phyloP scores from a whole-genome alignment of 2,888 invertebrate species.

The Amphipyra tragopoginis region DNA sequence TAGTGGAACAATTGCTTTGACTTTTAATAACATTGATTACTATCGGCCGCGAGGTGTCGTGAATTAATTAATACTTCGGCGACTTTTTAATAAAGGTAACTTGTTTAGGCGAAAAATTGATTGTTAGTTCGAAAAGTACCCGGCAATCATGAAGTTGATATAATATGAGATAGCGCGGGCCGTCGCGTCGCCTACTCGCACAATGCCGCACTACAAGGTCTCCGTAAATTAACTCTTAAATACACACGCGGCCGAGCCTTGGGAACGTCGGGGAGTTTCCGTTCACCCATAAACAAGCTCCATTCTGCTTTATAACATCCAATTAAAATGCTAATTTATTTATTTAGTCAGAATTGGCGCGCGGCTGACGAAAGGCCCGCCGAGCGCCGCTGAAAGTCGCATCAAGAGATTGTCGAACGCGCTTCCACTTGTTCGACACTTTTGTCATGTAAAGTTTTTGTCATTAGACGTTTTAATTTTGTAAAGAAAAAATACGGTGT shows the following conservation, averaged over 20 bases:
- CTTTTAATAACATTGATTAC: conserved; percentile 26
- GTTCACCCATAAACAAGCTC: conserved; percentile 27
- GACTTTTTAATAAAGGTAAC: conserved; percentile 11
- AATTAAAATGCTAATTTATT: conserved; percentile 43
- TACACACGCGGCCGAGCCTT: conserved; percentile 11
- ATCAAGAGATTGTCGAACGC: background rate
- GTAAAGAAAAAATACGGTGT: background rate
- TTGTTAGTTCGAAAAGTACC: conserved; percentile 6
- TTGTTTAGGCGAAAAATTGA: conserved; percentile 7
- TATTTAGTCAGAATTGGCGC: conserved; percentile 18
- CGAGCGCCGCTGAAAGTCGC: background rate
- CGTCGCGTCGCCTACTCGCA: background rate
- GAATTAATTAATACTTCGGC: conserved; percentile 18
- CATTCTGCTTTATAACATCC: conserved; percentile 27
- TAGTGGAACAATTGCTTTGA: conserved; percentile 8
- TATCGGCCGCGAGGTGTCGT: conserved; percentile 13
- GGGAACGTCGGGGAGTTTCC: background rate
- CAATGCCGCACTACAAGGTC: conserved; percentile 6
- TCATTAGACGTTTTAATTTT: conserved; percentile 6
- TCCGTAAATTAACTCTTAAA: conserved; percentile 21
- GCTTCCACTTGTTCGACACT: background rate
- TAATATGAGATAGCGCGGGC: background rate
- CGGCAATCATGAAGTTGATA: background rate
- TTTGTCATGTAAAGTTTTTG: conserved; percentile 8
- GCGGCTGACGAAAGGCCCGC: conserved; percentile 6